These are phyloP conservation scores for Plebejus anna DNA, from an alignment of 2,888 invertebrate genomes.

Conservation along the genomic window DNA sequence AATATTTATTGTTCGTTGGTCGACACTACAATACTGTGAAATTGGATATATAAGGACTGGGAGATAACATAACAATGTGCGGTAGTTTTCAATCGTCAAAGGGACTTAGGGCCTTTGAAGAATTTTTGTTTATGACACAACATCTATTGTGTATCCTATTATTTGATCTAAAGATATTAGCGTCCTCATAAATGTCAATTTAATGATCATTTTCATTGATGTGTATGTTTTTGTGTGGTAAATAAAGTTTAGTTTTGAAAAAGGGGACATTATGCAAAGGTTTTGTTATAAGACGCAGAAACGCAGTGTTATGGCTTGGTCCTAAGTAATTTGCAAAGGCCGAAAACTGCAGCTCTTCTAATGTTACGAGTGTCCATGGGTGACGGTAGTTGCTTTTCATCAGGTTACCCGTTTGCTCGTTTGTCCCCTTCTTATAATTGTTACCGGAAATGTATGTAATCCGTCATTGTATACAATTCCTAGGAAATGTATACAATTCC, in stretches of 20 bases:
- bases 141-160: background rate
- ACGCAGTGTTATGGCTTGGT: no score
- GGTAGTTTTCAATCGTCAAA: constrained; percentile 15
- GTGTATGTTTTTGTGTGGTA: background rate
- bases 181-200: background rate
- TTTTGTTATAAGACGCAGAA: no score
- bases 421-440: no score
- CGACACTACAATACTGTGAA: background rate
- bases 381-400: no score
- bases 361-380: no score
- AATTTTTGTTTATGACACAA: constrained; percentile 15
- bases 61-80: constrained; percentile 5
- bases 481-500: no score
- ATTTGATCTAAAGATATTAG: background rate
- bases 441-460: no score
- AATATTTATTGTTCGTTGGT: background rate
- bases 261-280: no score
- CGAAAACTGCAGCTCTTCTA: no score
- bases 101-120: background rate
- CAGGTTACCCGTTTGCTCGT: no score
- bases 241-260: background rate
- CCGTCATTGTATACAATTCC: no score
- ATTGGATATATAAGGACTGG: background rate
- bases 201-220: background rate
- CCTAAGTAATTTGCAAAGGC: no score